phyloP scores from a whole-genome alignment of 2,113 vertebrate species.

The Hirundichthys speculiger region DNA sequence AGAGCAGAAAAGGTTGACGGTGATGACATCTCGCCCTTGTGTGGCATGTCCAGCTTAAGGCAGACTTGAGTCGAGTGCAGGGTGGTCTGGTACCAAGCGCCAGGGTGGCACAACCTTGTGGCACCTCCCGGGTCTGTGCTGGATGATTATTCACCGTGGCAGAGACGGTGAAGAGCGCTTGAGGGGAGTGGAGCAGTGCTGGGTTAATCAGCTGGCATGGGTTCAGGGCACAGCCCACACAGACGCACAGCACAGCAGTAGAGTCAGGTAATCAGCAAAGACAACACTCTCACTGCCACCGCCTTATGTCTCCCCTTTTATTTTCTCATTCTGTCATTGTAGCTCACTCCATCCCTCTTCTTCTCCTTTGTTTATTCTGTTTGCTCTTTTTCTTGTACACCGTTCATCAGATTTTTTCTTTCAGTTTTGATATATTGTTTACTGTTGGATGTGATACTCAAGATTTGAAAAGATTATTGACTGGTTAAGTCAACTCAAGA shows the following conservation, averaged over 20 bases:
- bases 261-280: constrained; percentile 88
- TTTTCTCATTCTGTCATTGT: constrained; percentile 49
- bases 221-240: constrained; percentile 90
- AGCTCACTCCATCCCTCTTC: constrained; percentile 10
- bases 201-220: constrained; percentile 90
- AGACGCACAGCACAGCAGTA: constrained; percentile 88
- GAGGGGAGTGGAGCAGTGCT: constrained; percentile 83
- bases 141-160: constrained; percentile 73
- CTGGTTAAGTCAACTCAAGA: background rate
- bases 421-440: background rate
- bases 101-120: constrained; percentile 64
- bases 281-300: constrained; percentile 79
- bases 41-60: constrained; percentile 55
- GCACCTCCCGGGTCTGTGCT: constrained; percentile 60
- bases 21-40: constrained; percentile 55
- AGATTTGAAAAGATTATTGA: background rate
- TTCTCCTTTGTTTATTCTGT: constrained; percentile 19
- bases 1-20: constrained; percentile 37
- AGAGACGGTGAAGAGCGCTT: constrained; percentile 78
- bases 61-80: constrained; percentile 47
- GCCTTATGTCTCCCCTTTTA: constrained; percentile 51
- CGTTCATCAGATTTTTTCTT: background rate
- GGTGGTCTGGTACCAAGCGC: constrained; percentile 68
- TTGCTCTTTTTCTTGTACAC: constrained; percentile 6
- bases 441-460: too few species aligned